Evolutionary conservation across 2,797 vertebrate species (phyloP), one percentile per base, ranked within the genome.

Genomic region (Helostoma temminkii): DNA sequence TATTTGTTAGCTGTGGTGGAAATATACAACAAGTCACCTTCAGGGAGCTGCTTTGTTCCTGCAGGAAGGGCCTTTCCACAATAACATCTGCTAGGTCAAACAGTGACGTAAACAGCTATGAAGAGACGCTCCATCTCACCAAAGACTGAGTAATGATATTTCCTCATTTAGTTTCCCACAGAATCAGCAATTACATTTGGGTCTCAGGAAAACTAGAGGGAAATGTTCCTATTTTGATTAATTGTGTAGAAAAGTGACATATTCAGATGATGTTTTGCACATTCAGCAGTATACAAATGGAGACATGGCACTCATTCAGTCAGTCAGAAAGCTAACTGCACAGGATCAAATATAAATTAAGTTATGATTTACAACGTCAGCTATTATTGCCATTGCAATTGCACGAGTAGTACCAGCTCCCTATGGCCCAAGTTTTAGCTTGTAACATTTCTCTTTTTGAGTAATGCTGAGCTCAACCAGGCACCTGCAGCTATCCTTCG

Each of bases 81-180:
- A 91, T 90, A 89, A 84, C 75, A 89, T 91, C 86, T 78, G 76
- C 19, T 47, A 61, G 80, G 76, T 85, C 71, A 71, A 64, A 76
- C 26, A 22, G 45, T 89, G 86, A 91, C 85, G 80, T 78, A 36
- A 76, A 36, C 7, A 2, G 60, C 66, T 64, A 54, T 46, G 47
- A 54, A 67, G 67, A 30, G 4, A 32, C 42, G 28, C 66, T 24
- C 46, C 15, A 34, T 46, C 53, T 60, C 60, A 55, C 55, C 66
- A 25, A n/a, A 43, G 32, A 26, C 49, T 53, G 50, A 70, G 50
- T 74, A 52, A 76, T 59, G 34, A 81, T 62, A 71, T 70, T 79
- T 77, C 32, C 76, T 71, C 18, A 57, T 80, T 74, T 68, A 72
- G 78, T 75, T 80, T 71, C 66, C 50, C 54, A 65, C 50, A 52